Evolutionary conservation across 2,888 invertebrate genomes (phyloP).

Genomic region (Polylopha cassiicola): DNA sequence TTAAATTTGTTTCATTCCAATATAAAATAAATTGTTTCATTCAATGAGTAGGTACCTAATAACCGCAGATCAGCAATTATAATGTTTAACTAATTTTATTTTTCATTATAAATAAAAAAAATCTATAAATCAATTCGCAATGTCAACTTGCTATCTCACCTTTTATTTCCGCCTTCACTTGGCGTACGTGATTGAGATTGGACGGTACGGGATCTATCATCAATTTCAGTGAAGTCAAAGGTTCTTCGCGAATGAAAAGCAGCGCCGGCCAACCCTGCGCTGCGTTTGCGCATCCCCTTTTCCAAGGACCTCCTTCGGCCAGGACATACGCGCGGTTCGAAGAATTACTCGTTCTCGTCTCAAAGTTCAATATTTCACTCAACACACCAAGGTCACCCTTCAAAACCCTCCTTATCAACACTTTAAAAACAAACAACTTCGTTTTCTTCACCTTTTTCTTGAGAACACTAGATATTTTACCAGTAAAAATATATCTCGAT

Average conservation of each 20-base stretch:
- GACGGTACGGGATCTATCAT: conserved; percentile 65
- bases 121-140: too few species aligned
- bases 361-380: conserved; percentile 66
- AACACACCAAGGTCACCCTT: conserved; percentile 65
- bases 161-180: conserved; percentile 65
- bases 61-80: too few species aligned
- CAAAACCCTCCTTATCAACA: conserved; percentile 64
- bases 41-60: too few species aligned
- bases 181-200: conserved; percentile 59
- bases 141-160: too few species aligned
- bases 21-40: too few species aligned
- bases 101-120: too few species aligned
- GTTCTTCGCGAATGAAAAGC: conserved; percentile 50
- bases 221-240: conserved; percentile 54
- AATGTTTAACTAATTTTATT: too few species aligned
- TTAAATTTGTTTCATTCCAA: too few species aligned
- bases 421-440: conserved; percentile 61
- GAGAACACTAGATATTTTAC: conserved; percentile 65
- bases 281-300: conserved; percentile 38
- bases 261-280: conserved; percentile 55
- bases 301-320: conserved; percentile 52
- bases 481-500: conserved; percentile 71
- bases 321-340: conserved; percentile 61
- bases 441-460: conserved; percentile 47
- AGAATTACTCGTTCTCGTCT: conserved; percentile 60